Evolutionary conservation across 2,888 invertebrate species (phyloP), one percentile per base, ranked within the genome.

Genomic region (Hirtodrosophila trivittata): DNA sequence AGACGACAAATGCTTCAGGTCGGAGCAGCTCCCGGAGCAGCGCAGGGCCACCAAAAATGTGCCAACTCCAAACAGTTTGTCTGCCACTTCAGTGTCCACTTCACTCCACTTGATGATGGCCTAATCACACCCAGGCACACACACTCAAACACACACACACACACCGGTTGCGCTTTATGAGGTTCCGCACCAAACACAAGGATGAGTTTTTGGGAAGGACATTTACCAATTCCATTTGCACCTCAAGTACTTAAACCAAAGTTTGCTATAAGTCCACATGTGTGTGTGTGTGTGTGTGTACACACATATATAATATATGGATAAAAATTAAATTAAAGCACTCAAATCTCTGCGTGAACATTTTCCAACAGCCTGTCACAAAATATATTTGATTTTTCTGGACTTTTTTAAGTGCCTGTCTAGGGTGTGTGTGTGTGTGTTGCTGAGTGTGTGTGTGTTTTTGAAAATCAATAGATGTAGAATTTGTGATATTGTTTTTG

Each of bases 181-280:
- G n/a, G n/a, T n/a, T n/a, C n/a, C n/a, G 71, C 75, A 82, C 82
- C 75, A 80, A 82, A 85, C 78, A 78, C 57, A 12, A 26, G 33
- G 13, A 18, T 18, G 45, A 14, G 18, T 12, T 16, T 14, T n/a
- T 21, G 26, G 41, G 55, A 32, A 58, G 70, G 45, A 67, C 63
- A 67, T 51, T 60, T 51, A 50, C 69, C 62, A 60, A 50, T 60
- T 54, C 72, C 65, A 85, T 85, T 80, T 64, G 63, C 86, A 80
- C 80, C 83, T 80, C 72, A 82, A 80, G 80, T 82, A 65, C 86
- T 83, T 67, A 54, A 62, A 21, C 39, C 55, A 57, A 66, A 62
- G 37, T 75, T 66, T 63, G 51, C 57, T 56, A 63, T 66, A 66
- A 63, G 64, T 67, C 45, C 65, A 60, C 66, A 64, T 57, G 49